phyloP scores from a whole-genome alignment of 2,797 vertebrate species.

The Phoebastria nigripes region DNA sequence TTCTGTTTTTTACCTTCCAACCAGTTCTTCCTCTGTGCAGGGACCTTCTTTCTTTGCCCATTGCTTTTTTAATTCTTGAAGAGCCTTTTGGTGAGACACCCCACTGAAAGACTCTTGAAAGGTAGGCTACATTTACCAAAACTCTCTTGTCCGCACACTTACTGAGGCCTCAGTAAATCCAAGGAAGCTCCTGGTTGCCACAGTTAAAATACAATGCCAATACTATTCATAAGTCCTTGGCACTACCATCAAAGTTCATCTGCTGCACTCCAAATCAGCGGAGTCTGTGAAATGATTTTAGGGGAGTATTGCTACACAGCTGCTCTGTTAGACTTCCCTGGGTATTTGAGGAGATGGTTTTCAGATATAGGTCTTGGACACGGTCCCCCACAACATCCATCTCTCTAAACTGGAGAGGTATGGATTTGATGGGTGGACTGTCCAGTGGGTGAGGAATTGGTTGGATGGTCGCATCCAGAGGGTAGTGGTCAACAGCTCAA shows the following conservation, averaged over 20 bases:
- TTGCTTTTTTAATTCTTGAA: background rate
- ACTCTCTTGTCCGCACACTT: background rate
- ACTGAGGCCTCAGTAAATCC: background rate
- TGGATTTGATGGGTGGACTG: background rate
- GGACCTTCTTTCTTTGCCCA: background rate
- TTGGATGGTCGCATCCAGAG: background rate
- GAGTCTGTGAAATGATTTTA: background rate
- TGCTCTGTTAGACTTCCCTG: background rate
- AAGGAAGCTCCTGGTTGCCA: background rate
- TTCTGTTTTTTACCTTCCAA: background rate
- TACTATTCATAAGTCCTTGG: background rate
- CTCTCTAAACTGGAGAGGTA: background rate
- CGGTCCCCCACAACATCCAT: background rate
- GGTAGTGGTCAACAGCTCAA: background rate
- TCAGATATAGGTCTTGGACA: background rate
- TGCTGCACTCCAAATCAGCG: background rate
- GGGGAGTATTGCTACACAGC: background rate
- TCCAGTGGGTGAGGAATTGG: background rate
- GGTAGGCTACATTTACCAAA: background rate
- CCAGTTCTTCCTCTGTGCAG: background rate
- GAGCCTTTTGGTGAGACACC: background rate
- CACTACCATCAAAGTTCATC: background rate
- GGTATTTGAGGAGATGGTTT: background rate
- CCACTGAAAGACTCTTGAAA: background rate
- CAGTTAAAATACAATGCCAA: background rate